These are phyloP conservation scores for Cervus canadensis DNA, from an alignment of 2,113 vertebrate species.

Conservation along the genomic window DNA sequence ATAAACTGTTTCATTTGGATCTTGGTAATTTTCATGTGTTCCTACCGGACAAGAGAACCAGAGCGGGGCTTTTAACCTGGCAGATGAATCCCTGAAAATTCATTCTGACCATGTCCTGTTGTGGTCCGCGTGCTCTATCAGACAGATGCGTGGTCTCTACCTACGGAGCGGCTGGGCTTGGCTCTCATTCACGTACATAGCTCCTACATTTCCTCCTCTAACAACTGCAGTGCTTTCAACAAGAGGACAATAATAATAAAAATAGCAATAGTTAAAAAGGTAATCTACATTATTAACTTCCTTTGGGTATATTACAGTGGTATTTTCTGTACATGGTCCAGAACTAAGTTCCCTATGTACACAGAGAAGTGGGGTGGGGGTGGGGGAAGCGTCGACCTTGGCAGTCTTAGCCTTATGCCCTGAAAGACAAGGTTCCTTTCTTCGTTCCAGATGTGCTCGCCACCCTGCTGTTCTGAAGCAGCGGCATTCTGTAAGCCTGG, in stretches of 20 bases:
- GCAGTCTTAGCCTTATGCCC: conserved; percentile 67
- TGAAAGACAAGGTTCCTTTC: conserved; percentile 64
- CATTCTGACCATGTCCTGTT: conserved; percentile 48
- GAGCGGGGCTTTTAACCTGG: conserved; percentile 63
- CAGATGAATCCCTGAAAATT: conserved; percentile 65
- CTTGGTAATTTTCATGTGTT: conserved; percentile 56
- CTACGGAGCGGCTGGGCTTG: conserved; percentile 48
- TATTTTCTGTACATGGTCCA: conserved; percentile 84
- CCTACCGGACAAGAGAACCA: conserved; percentile 51
- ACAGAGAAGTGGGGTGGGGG: conserved; percentile 70
- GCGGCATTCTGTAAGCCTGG: conserved; percentile 74
- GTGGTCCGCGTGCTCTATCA: conserved; percentile 37
- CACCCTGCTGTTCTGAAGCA: conserved; percentile 57
- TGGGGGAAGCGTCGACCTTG: conserved; percentile 38
- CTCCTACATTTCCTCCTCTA: conserved; percentile 69
- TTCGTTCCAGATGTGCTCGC: conserved; percentile 54
- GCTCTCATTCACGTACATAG: conserved; percentile 53
- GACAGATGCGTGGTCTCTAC: background rate
- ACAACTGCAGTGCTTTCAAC: conserved; percentile 81
- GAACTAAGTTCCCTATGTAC: conserved; percentile 79
- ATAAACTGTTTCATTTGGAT: conserved; percentile 27
- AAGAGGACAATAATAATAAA: conserved; percentile 80
- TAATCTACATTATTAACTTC: conserved; percentile 84
- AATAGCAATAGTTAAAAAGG: conserved; percentile 85
- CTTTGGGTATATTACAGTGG: conserved; percentile 83